phyloP scores from a whole-genome alignment of 2,888 invertebrate genomes.

The Bhutanitis thaidina region DNA sequence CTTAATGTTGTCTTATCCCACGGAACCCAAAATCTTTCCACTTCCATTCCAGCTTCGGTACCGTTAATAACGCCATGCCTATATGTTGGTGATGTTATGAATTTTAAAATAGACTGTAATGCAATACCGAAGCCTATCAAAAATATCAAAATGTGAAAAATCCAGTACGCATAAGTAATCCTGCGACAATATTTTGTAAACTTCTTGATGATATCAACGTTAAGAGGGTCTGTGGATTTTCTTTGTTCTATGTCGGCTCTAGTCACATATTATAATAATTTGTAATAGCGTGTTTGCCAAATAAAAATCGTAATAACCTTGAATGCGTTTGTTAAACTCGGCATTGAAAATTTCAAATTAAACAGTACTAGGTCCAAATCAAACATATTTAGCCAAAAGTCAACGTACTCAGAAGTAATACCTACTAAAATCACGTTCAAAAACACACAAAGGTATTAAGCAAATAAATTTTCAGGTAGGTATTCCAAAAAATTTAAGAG shows the following conservation, averaged over 20 bases:
- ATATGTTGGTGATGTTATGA: not conserved
- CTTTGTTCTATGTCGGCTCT: slow-evolving; percentile 2
- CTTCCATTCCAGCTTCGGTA: not conserved
- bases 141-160: not conserved
- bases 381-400: not conserved
- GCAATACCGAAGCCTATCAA: not conserved
- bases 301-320: not conserved
- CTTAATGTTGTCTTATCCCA: not conserved
- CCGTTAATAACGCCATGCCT: not conserved
- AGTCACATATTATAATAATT: not conserved
- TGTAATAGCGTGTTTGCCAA: not conserved
- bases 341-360: not conserved
- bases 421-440: not conserved
- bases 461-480: not conserved
- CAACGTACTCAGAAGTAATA: not conserved
- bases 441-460: not conserved
- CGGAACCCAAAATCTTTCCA: slow-evolving; percentile 5
- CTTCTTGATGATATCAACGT: not conserved
- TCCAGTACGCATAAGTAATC: slow-evolving; percentile 1
- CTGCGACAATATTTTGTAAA: slow-evolving; percentile 1
- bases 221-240: not conserved
- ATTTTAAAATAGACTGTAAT: not conserved
- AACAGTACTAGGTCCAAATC: not conserved
- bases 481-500: not conserved
- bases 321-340: not conserved